phyloP scores from a whole-genome alignment of 2,797 vertebrate species.

The Galaxias olidus region DNA sequence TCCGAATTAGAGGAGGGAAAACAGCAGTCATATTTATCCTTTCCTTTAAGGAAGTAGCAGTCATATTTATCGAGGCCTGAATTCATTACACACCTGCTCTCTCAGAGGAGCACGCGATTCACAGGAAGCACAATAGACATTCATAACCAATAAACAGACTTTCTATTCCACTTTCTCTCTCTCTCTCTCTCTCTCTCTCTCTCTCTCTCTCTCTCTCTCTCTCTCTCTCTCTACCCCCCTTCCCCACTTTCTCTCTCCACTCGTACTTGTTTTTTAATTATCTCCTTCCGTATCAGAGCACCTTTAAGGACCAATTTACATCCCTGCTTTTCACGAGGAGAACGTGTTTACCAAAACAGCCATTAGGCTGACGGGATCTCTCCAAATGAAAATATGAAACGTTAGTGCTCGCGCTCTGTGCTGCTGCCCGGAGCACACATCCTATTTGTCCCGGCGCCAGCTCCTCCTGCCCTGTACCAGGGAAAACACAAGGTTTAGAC shows the following conservation, averaged over 20 bases:
- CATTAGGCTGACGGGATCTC: not conserved
- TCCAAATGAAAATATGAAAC: constrained; percentile 35
- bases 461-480: constrained; percentile 34
- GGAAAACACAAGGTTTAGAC: constrained; percentile 25
- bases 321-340: constrained; percentile 20
- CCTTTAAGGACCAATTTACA: constrained; percentile 15
- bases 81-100: too few relatives aligned
- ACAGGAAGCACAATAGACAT: too few relatives aligned
- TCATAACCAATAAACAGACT: too few relatives aligned
- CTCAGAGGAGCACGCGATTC: too few relatives aligned
- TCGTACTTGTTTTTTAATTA: constrained; percentile 10
- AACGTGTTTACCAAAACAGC: constrained; percentile 37
- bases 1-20: too few relatives aligned
- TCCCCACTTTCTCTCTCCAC: constrained; percentile 5
- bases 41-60: too few relatives aligned
- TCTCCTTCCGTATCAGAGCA: constrained; percentile 3
- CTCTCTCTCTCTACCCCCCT: too few relatives aligned
- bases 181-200: too few relatives aligned
- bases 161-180: too few relatives aligned
- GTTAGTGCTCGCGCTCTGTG: constrained; percentile 16
- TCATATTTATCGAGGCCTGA: too few relatives aligned
- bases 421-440: constrained; percentile 41
- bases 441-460: constrained; percentile 29
- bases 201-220: too few relatives aligned
- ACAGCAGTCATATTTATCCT: too few relatives aligned